Percentiles rank a stretch among this genome's conserved stretches.
Conservation (phyloP, 2,113 vertebrate genomes). For the Serilophus lunatus region DNA sequence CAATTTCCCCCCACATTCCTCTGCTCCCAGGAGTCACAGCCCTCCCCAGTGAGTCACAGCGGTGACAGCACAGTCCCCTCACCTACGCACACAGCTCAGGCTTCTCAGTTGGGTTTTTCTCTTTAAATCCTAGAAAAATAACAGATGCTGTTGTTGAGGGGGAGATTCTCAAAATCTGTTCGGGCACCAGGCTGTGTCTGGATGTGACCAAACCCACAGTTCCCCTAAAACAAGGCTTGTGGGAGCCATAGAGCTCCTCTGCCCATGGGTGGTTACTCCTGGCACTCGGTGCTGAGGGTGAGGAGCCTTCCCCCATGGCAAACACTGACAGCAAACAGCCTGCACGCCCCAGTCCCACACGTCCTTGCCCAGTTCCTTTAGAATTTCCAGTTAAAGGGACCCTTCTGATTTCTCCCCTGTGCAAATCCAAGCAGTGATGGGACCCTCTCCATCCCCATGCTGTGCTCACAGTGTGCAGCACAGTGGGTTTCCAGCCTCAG, state of each 20-base stretch:
- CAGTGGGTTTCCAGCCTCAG: neutral
- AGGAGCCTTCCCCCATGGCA: neutral
- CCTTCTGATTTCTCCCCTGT: rapidly evolving
- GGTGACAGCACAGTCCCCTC: neutral
- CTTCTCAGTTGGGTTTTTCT: neutral
- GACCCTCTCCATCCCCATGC: neutral
- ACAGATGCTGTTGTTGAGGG: slow-evolving; percentile 33
- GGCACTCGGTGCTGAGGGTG: rapidly evolving
- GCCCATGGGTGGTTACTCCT: neutral
- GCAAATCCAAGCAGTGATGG: rapidly evolving
- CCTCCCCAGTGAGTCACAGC: neutral
- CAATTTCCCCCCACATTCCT: neutral
- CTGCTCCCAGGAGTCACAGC: neutral
- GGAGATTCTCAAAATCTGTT: neutral
- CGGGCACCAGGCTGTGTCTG: neutral
- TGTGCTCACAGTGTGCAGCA: rapidly evolving
- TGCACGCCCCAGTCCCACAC: neutral
- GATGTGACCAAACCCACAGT: neutral
- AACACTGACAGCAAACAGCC: neutral
- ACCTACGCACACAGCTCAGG: neutral
- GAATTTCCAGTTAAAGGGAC: neutral
- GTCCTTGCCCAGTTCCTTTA: neutral
- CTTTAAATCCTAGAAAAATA: slow-evolving; percentile 24
- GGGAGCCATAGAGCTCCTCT: neutral
- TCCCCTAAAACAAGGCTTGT: neutral